A percentile compares a stretch with the other conserved stretches of the same genome.
phyloP scores from a whole-genome alignment of 2,113 vertebrate genomes.

The Datnioides undecimradiatus region DNA sequence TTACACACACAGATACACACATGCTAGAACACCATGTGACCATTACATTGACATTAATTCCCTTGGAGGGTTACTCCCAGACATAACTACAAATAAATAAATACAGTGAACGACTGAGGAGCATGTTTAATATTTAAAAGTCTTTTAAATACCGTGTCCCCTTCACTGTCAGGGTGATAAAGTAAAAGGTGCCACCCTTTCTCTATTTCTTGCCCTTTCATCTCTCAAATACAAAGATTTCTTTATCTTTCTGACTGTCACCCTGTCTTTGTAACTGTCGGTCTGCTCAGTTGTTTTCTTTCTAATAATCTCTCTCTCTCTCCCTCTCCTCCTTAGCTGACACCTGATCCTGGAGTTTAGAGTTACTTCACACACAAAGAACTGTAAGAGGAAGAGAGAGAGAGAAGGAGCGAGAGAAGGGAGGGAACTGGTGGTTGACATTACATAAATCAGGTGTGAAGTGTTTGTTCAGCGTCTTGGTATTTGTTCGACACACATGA shows the following conservation, averaged over 20 bases:
- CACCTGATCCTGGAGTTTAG: slow-evolving; percentile 68
- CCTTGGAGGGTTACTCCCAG: too few relatives aligned
- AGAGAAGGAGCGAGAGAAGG: not conserved
- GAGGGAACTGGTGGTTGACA: slow-evolving; percentile 24
- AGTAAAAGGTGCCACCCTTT: not conserved
- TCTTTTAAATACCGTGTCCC: too few relatives aligned
- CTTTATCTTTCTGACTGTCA: not conserved
- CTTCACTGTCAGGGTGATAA: slow-evolving; percentile 8
- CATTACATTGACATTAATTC: too few relatives aligned
- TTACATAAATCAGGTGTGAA: slow-evolving; percentile 50
- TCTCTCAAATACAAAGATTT: not conserved
- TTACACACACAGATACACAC: too few relatives aligned
- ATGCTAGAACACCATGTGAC: too few relatives aligned
- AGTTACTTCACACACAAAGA: slow-evolving; percentile 60
- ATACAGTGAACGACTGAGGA: too few relatives aligned
- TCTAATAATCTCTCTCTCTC: slow-evolving; percentile 10
- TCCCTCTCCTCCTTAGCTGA: slow-evolving; percentile 32
- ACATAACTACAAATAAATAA: too few relatives aligned
- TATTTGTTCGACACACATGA: slow-evolving; percentile 9
- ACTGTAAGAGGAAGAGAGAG: slow-evolving; percentile 10
- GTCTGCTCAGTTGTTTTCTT: slow-evolving; percentile 8
- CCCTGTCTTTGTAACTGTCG: not conserved
- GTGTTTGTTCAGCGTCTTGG: slow-evolving; percentile 41
- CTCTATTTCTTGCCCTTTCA: not conserved
- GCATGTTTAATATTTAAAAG: too few relatives aligned